These are phyloP conservation scores for Hirtodrosophila cameraria DNA, from an alignment of 2,888 invertebrate species.

Conservation along the genomic window DNA sequence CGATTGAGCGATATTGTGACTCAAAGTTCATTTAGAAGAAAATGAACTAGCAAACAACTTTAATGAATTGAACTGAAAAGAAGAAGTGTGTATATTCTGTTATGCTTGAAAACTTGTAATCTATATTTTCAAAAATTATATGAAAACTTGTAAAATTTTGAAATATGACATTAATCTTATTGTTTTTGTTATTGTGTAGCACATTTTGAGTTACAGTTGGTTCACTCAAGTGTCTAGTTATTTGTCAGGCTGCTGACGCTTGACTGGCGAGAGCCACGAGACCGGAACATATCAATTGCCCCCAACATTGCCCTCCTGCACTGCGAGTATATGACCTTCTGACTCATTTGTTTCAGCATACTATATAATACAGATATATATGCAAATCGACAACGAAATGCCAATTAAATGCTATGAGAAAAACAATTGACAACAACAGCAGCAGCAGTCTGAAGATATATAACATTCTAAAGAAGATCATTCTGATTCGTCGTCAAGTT, in stretches of 20 bases:
- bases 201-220: conserved; percentile 28
- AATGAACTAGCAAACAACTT: too few species aligned
- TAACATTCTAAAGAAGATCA: conserved; percentile 3
- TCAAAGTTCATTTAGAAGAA: too few species aligned
- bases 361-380: conserved; percentile 17
- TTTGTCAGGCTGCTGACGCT: conserved; percentile 65
- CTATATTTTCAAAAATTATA: too few species aligned
- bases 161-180: too few species aligned
- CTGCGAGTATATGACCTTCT: conserved; percentile 51
- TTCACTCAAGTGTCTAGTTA: conserved; percentile 40
- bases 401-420: conserved; percentile 44
- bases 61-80: too few species aligned
- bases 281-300: conserved; percentile 74
- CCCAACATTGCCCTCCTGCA: conserved; percentile 17
- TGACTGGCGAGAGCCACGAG: conserved; percentile 63
- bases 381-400: conserved; percentile 53
- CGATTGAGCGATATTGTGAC: too few species aligned
- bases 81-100: too few species aligned
- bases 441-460: too few species aligned
- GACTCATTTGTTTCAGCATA: conserved; percentile 52
- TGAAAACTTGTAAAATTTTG: too few species aligned
- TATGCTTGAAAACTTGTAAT: too few species aligned
- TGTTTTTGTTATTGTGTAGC: too few species aligned
- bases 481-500: conserved; percentile 26
- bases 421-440: conserved; percentile 43